These are phyloP conservation scores for Germaria angustata DNA, from an alignment of 2,888 invertebrate species.

Conservation along the genomic window DNA sequence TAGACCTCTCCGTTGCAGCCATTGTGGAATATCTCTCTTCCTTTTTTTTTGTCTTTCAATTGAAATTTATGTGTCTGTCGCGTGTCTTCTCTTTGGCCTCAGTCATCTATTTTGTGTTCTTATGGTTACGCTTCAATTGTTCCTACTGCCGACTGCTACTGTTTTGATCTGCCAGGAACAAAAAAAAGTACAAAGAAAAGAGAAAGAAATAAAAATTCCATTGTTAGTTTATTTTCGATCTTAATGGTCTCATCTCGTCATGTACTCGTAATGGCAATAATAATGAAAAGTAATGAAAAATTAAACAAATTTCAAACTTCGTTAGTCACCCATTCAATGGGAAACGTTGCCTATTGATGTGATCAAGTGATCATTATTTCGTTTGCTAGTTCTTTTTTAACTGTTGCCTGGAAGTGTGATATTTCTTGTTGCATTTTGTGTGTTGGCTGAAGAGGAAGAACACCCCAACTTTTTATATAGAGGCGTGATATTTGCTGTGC, in stretches of 20 bases:
- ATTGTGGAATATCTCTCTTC: conserved; percentile 10
- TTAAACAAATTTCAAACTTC: conserved; percentile 59
- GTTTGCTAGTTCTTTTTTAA: conserved; percentile 39
- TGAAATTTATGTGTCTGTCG: conserved; percentile 40
- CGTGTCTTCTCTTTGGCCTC: not conserved
- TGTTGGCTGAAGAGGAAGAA: conserved; percentile 17
- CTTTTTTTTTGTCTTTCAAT: conserved; percentile 3
- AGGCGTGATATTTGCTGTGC: conserved; percentile 41
- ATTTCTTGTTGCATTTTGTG: not conserved
- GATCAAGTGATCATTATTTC: conserved; percentile 54
- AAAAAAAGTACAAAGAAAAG: not conserved
- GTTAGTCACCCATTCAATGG: conserved; percentile 55
- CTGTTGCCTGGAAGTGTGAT: conserved; percentile 40
- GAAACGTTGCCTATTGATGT: conserved; percentile 13
- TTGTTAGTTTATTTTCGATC: conserved; percentile 55
- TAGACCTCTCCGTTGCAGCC: conserved; percentile 43
- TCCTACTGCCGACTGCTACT: conserved; percentile 42
- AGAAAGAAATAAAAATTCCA: conserved; percentile 43
- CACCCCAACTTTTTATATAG: conserved; percentile 38
- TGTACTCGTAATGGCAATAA: conserved; percentile 25
- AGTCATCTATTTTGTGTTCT: conserved; percentile 21
- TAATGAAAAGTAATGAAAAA: conserved; percentile 54
- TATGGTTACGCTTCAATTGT: conserved; percentile 42
- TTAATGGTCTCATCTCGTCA: conserved; percentile 49
- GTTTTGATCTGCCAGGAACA: conserved; percentile 18